These are phyloP conservation scores for Latrodectus geometricus DNA, from an alignment of 1,140 invertebrate genomes.

Conservation along the genomic window DNA sequence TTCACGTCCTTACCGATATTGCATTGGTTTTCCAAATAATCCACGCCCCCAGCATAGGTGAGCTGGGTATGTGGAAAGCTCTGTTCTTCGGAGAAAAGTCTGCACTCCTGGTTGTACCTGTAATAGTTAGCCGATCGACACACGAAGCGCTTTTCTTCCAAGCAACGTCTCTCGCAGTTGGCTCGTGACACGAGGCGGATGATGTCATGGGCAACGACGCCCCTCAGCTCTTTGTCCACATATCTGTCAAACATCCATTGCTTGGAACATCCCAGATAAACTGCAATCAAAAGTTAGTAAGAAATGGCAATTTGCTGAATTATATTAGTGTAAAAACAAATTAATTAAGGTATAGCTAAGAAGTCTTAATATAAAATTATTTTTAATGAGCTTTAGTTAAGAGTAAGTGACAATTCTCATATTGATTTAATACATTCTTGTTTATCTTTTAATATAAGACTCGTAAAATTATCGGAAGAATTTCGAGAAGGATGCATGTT, in stretches of 20 bases:
- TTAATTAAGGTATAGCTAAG: not conserved
- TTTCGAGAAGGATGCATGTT: too few species aligned
- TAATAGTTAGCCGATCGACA: constrained; percentile 72
- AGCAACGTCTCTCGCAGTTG: constrained; percentile 70
- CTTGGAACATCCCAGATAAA: constrained; percentile 62
- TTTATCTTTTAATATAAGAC: too few species aligned
- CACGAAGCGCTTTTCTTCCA: constrained; percentile 70
- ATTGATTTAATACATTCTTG: too few species aligned
- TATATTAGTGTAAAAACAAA: not conserved
- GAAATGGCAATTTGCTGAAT: too few species aligned
- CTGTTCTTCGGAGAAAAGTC: constrained; percentile 70
- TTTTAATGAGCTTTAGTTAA: too few species aligned
- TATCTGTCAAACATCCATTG: constrained; percentile 72
- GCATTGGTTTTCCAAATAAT: constrained; percentile 74
- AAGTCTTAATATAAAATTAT: too few species aligned
- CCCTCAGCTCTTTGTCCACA: constrained; percentile 69
- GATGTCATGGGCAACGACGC: constrained; percentile 66
- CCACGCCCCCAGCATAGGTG: constrained; percentile 66
- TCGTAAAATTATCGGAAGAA: too few species aligned
- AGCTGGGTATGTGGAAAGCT: constrained; percentile 67
- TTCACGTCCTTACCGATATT: constrained; percentile 70
- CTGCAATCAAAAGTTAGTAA: constrained; percentile 6
- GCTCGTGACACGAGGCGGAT: constrained; percentile 67
- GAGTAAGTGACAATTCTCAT: too few species aligned
- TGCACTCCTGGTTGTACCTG: constrained; percentile 69